A percentile compares a stretch with the other conserved stretches of the same genome.
These are phyloP conservation scores for Acrocephalus kingi DNA, from an alignment of 2,113 vertebrate species.

Conservation along the genomic window DNA sequence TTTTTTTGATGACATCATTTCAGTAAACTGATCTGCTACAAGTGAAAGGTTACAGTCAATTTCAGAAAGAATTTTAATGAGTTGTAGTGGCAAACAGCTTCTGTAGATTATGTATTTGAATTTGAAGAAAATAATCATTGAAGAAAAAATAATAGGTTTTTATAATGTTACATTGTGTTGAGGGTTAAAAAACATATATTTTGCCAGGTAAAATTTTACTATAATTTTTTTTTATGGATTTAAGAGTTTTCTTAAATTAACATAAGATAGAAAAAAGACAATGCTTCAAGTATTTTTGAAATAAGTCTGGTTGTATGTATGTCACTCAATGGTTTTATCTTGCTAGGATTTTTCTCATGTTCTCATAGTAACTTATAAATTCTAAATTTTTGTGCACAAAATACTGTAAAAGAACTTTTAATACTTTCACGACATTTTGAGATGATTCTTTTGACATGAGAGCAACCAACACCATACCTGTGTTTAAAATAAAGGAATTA, in stretches of 20 bases:
- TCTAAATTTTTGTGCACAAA: not conserved
- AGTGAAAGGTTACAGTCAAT: not conserved
- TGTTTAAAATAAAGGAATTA: not conserved
- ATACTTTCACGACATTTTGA: not conserved
- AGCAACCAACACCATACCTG: not conserved
- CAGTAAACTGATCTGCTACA: not conserved
- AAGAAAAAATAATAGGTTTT: not conserved
- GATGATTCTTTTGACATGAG: not conserved
- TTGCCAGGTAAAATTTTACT: not conserved
- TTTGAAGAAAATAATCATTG: not conserved
- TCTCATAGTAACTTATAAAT: not conserved
- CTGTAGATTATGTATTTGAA: not conserved
- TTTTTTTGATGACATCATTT: not conserved
- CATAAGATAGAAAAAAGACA: not conserved
- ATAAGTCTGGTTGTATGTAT: not conserved
- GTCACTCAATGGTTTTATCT: not conserved
- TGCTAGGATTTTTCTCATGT: not conserved
- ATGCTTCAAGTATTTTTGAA: not conserved
- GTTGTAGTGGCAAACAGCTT: not conserved
- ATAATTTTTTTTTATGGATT: not conserved
- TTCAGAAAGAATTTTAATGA: not conserved
- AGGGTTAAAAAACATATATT: not conserved
- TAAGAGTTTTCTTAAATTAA: not conserved
- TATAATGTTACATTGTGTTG: not conserved
- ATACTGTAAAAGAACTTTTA: not conserved